These are phyloP conservation scores for Clepsis dumicolana DNA, from an alignment of 2,888 invertebrate species.

Conservation along the genomic window DNA sequence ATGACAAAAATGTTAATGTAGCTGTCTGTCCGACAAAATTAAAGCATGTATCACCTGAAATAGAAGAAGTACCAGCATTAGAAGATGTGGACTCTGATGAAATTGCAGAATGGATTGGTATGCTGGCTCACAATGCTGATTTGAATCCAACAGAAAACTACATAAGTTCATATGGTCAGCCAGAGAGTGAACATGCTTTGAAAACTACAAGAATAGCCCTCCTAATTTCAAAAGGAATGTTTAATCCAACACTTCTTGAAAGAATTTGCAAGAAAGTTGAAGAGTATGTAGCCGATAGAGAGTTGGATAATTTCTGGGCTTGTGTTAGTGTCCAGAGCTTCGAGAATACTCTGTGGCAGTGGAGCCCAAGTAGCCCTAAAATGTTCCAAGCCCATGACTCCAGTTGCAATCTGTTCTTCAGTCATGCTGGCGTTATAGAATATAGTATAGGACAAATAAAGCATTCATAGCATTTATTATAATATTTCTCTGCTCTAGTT, in stretches of 20 bases:
- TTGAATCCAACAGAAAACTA: conserved; percentile 63
- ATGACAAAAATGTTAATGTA: conserved; percentile 61
- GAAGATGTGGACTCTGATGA: conserved; percentile 68
- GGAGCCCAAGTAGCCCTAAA: conserved; percentile 59
- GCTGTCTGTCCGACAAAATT: conserved; percentile 55
- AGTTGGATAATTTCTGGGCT: conserved; percentile 68
- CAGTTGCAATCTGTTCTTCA: conserved; percentile 70
- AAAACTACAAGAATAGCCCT: conserved; percentile 67
- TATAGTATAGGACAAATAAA: conserved; percentile 75
- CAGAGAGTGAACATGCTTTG: conserved; percentile 64
- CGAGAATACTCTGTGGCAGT: conserved; percentile 71
- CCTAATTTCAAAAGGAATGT: conserved; percentile 67
- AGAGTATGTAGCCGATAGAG: conserved; percentile 61
- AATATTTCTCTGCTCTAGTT: conserved; percentile 6
- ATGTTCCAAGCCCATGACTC: conserved; percentile 74
- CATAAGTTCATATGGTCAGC: conserved; percentile 70
- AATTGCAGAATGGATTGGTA: conserved; percentile 77
- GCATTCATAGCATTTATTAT: conserved; percentile 60
- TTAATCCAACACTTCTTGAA: conserved; percentile 60
- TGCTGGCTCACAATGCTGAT: conserved; percentile 65
- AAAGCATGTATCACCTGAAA: conserved; percentile 57
- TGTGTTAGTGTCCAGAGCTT: conserved; percentile 70
- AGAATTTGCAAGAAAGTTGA: conserved; percentile 58
- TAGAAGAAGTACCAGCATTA: conserved; percentile 66
- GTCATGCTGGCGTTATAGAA: conserved; percentile 54